Evolutionary conservation across 2,888 invertebrate genomes (phyloP).

Genomic region (Eremobia ochroleuca): DNA sequence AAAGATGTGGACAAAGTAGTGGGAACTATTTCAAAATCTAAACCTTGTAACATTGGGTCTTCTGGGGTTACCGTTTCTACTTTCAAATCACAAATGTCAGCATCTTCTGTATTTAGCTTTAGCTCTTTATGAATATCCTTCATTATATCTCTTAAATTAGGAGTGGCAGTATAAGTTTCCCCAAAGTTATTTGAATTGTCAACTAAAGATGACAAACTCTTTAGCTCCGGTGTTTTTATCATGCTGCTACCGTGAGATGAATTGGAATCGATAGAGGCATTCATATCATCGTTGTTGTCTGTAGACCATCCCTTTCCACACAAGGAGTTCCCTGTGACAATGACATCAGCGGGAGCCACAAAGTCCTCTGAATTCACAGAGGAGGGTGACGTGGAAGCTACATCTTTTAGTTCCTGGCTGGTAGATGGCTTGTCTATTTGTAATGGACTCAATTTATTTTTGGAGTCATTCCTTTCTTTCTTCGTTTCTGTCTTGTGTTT

Average conservation of each 20-base stretch:
- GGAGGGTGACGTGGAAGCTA: conserved; percentile 76
- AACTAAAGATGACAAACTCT: conserved; percentile 86
- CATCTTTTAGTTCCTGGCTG: conserved; percentile 76
- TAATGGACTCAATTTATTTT: conserved; percentile 59
- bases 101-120: conserved; percentile 82
- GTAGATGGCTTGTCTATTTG: conserved; percentile 80
- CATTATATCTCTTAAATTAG: conserved; percentile 92
- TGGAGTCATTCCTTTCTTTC: conserved; percentile 16
- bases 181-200: conserved; percentile 83
- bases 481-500: conserved; percentile 30
- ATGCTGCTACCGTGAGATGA: conserved; percentile 89
- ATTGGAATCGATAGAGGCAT: conserved; percentile 87
- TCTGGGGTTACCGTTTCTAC: conserved; percentile 80
- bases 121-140: conserved; percentile 86
- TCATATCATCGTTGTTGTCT: conserved; percentile 91
- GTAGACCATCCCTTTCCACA: conserved; percentile 92
- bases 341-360: conserved; percentile 78
- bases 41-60: conserved; percentile 85
- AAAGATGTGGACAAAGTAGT: conserved; percentile 89
- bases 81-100: conserved; percentile 76
- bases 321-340: conserved; percentile 92
- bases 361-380: conserved; percentile 83
- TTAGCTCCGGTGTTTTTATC: conserved; percentile 89
- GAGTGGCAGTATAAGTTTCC: conserved; percentile 79
- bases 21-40: conserved; percentile 92